These are phyloP conservation scores for Philopedon plagiatum DNA, from an alignment of 2,888 invertebrate genomes.

Conservation along the genomic window DNA sequence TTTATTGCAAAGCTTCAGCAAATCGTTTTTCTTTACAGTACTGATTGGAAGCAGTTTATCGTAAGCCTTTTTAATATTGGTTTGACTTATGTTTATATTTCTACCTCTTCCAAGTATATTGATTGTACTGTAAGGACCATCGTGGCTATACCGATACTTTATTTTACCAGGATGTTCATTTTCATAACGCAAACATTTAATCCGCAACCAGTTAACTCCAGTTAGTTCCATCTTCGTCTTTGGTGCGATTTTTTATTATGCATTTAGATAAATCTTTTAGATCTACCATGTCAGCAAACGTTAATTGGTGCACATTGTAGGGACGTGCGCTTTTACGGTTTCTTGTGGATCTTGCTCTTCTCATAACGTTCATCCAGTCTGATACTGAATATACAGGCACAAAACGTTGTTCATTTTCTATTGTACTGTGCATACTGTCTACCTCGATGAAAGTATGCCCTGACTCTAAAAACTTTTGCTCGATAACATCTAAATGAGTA, in stretches of 20 bases:
- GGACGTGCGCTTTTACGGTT: neutral
- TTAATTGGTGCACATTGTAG: neutral
- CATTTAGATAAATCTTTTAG: neutral
- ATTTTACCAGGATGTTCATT: neutral
- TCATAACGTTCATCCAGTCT: neutral
- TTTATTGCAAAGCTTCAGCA: no score
- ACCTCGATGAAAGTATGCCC: neutral
- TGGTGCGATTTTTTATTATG: neutral
- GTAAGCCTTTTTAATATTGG: no score
- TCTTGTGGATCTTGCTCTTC: neutral
- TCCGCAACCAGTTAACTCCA: neutral
- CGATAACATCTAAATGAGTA: neutral
- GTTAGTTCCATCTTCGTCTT: no score
- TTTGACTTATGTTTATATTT: no score
- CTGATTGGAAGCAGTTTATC: no score
- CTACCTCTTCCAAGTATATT: no score
- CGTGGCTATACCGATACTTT: constrained; percentile 5
- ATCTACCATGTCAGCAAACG: neutral
- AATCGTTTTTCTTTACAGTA: no score
- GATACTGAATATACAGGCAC: neutral
- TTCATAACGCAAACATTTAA: neutral
- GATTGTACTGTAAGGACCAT: no score
- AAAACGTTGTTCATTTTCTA: neutral
- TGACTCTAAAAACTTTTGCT: neutral
- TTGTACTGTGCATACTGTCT: constrained; percentile 6